Evolutionary conservation across 2,797 vertebrate genomes (phyloP), one percentile per base, ranked within the genome.

Genomic region (Numenius phaeopus): DNA sequence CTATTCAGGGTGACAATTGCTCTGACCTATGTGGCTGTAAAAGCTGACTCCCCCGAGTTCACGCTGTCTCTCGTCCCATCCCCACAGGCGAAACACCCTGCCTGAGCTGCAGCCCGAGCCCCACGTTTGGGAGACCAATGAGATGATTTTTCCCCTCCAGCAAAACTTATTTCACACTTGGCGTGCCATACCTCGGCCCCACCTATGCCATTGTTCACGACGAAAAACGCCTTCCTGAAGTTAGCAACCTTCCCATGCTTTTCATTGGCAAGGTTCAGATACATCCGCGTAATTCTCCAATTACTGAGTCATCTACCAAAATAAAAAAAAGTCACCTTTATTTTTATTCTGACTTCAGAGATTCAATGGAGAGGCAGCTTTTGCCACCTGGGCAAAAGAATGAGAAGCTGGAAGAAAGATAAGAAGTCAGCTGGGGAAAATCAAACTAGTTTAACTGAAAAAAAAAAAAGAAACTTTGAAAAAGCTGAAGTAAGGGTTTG

Each of bases 111-210:
- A 32, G 29, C 7, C 17, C 42, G n/a, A 89, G 70, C 85, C 49
- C 57, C 78, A 37, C 12, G 0, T 27, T 52, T 13, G 30, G 58
- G 55, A 87, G 54, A 29, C 37, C 2, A 2, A 67, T 54, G 6
- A 71, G 55, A 19, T 64, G 21, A 57, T 64, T 65, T 64, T 55
- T 86, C 50, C 75, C 94, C 73, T 32, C 11, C 1, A 62, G 94
- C 89, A 85, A 67, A 90, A 83, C 29, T 67, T 57, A 29, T 24
- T 46, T 82, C 88, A 34, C 67, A 11, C 55, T 81, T 81, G 94
- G 94, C 80, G 3, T 1, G 22, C 1, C 0, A 37, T 7, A 30
- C 2, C 0, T 2, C 1, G 0, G 54, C 90, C 62, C 81, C 90
- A 82, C 89, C 91, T 83, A 61, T 20, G 21, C 57, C 62, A 64